Conservation (phyloP, 1,140 invertebrate genomes). For the Drosophila burlai region DNA sequence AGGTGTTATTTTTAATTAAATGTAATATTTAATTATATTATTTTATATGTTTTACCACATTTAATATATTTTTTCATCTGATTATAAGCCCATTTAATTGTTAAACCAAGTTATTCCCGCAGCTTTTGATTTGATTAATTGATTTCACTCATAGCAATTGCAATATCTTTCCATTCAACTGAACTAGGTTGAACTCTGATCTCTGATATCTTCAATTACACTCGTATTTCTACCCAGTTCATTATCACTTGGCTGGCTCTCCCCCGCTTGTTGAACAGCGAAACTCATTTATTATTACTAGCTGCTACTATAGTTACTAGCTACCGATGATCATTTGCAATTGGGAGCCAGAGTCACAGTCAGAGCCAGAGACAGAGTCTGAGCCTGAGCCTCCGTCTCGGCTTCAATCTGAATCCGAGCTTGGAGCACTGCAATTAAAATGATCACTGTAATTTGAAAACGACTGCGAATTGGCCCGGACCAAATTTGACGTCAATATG, state of each 20-base stretch:
- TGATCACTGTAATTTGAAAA: slow-evolving; percentile 80
- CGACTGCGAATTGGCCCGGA: slow-evolving; percentile 58
- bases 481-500: slow-evolving; percentile 82
- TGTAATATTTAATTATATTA: background rate
- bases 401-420: slow-evolving; percentile 26
- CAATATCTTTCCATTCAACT: background rate
- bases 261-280: slow-evolving; percentile 24
- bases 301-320: background rate
- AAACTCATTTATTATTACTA: slow-evolving; percentile 45
- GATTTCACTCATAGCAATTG: background rate
- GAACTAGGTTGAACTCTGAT: slow-evolving; percentile 26
- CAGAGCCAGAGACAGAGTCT: background rate
- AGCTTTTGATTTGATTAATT: background rate
- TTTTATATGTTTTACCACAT: background rate
- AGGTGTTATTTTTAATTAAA: background rate
- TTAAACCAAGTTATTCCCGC: background rate
- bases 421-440: slow-evolving; percentile 79
- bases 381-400: background rate
- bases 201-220: slow-evolving; percentile 10
- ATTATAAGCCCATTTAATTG: background rate
- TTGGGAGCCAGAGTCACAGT: background rate
- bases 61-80: too few species aligned
- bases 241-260: slow-evolving; percentile 18
- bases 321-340: slow-evolving; percentile 5
- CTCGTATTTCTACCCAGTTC: slow-evolving; percentile 11